Base-by-base conservation (phyloP, 2,888 invertebrate genomes). In the Lysandra coridon region DNA sequence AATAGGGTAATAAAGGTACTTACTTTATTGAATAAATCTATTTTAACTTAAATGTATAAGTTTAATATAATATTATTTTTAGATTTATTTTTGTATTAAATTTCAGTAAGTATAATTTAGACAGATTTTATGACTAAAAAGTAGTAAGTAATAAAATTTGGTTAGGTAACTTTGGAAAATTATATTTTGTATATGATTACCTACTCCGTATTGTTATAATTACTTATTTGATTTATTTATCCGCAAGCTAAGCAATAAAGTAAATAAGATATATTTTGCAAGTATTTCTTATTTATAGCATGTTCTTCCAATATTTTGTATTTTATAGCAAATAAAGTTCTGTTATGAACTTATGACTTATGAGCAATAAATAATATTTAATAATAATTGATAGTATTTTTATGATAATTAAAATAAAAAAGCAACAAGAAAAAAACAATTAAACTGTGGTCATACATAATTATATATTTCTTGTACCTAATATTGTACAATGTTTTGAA, bases 141-240 rank as follows among this genome's bases (percentile, higher is more conserved):
- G 17, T 23, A 62, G 49, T 6, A 1, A 6, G 40, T 10, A 2
- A 10, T 23, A 64, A 64, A 4, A 23, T 64, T 23, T 30, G 4
- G 12, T 64, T 64, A 64, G 23, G 64, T 64, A 64, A 64, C 64
- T 30, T 64, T 23, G 10, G 49, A 30, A 64, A 23, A 64, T 23
- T 30, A 30, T 64, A 30, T 12, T n/a, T 64, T 62, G 7, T 62
- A 10, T 12, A 30, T 10, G 0, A 62, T 62, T 64, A 62, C 37
- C 37, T 37, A 37, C 6, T 12, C 64, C 12, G 7, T 23, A 64
- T 10, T 30, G 30, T 64, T 23, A 64, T 33, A 69, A 69, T 69
- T 69, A 37, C 30, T 37, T 14, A 69, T 33, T 69, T 69, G 33
- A 69, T 69, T 69, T 69, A 69, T 69, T 69, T 37, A 69, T 14